Evolutionary conservation across 2,888 invertebrate genomes (phyloP), one percentile per base, ranked within the genome.

Genomic region (Eucriotettix oculatus): DNA sequence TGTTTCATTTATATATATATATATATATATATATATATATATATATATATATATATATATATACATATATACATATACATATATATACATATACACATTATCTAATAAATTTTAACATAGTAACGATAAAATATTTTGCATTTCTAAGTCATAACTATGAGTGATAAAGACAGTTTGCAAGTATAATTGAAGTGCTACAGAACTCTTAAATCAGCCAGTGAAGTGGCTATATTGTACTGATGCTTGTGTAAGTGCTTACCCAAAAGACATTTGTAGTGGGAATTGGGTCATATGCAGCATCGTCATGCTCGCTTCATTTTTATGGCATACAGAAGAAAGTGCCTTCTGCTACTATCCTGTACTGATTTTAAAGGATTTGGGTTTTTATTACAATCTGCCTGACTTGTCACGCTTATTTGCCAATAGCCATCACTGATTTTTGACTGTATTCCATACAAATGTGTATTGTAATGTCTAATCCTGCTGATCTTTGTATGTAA

Each of bases 381-480:
- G 64, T 65, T 64, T 64, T 61, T 58, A 63, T 62, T 63, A 63
- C 65, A 61, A 63, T 62, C 62, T 65, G 65, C 65, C 66, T 66
- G 66, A 64, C 62, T 63, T 63, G 64, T 64, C 71, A 72, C 72
- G 72, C 71, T 72, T 72, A 65, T 65, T 73, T 72, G 72, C 71
- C 71, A 71, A 70, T 73, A 71, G 73, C 72, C 72, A 70, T 71
- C 72, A 72, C 70, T 69, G 72, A 72, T 71, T 69, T 72, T 71
- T 71, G 71, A 64, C 61, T 65, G 64, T 64, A 65, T 65, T 62
- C 62, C 63, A 64, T 65, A 64, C 63, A 62, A 73, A 69, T 72
- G 73, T 75, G 74, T 75, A 75, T 71, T 75, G 75, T 75, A 75
- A 70, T 70, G 73, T 76, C 75, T 75, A 75, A 75, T 76, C 74